Base-by-base conservation (phyloP, 2,888 invertebrate species). In the Limulus polyphemus region DNA sequence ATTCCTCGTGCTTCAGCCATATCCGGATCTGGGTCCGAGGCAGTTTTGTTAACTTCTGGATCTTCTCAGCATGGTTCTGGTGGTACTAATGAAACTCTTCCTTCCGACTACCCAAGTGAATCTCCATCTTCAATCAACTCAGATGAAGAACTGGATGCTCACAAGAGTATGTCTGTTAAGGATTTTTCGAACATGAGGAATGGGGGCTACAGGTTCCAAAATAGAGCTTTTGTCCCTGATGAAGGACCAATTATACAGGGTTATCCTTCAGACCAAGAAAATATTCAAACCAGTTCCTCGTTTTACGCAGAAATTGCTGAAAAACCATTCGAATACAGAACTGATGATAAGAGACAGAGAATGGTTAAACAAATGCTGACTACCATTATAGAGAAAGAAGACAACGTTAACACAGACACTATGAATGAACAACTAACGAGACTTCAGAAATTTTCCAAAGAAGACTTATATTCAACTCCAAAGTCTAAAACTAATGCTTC, bases 91-190 rank as follows among this genome's bases (percentile, higher is more conserved):
- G 88, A 88, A 73, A 88, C 88, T 0, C 81, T 92, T 56, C 90
- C 91, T 0, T 91, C 91, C 0, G 93, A 93, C 77, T 93, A 93
- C 75, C 92, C 92, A 0, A 90, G 90, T 59, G 92, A 92, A 77
- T 90, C 90, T 7, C 78, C 77, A 10, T 78, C 78, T 63, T 77
- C 77, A 2, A 73, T 74, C 1, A 89, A 89, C 70, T 89, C 89
- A 11, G 90, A 90, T 75, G 86, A 86, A 10, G 84, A 83, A 69
- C 72, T 49, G 66, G 72, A 48, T 60, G 71, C 51, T 64, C 67
- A 16, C 67, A 72, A 65, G 17, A 61, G 62, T 46, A 58, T 67
- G 56, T 60, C 68, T 56, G 65, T 69, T 10, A 65, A 64, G n/a
- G 69, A 69, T 50, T 49, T 64, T 46, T 68, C 69, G 11, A 65